Conservation (phyloP, 2,113 vertebrate species). For the Oreochromis niloticus region DNA sequence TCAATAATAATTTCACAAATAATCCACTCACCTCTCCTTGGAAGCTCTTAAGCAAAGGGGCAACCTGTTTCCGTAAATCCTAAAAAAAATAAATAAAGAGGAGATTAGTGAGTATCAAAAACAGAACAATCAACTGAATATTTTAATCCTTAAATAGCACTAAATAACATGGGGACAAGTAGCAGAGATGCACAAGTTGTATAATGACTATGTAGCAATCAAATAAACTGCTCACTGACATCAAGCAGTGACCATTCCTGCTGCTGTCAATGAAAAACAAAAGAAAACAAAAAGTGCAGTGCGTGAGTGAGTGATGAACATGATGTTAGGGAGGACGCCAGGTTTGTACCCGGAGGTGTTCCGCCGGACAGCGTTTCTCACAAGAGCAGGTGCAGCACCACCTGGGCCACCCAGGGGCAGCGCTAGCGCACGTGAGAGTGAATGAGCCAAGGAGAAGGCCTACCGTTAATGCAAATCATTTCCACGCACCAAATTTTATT, state of each 20-base stretch:
- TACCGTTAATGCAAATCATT: constrained; percentile 52
- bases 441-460: constrained; percentile 17
- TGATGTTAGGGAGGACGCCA: constrained; percentile 2
- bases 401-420: constrained; percentile 69
- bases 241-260: background rate
- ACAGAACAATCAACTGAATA: background rate
- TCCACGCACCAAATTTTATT: background rate
- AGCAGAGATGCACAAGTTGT: background rate
- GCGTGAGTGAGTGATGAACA: constrained; percentile 40
- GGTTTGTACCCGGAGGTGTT: constrained; percentile 53
- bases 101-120: background rate
- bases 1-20: background rate
- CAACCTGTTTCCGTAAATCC: constrained; percentile 98
- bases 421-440: constrained; percentile 22
- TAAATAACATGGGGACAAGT: background rate
- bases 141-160: background rate
- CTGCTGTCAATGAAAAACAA: constrained; percentile 10
- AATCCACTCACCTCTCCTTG: constrained; percentile 92
- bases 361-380: constrained; percentile 27
- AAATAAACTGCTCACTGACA: background rate
- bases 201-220: background rate
- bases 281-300: background rate
- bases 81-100: constrained; percentile 40
- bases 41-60: constrained; percentile 98
- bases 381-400: constrained; percentile 70